Percentiles rank a stretch among this genome's conserved stretches.
phyloP scores from a whole-genome alignment of 2,888 invertebrate species.

The Malacosoma neustria region DNA sequence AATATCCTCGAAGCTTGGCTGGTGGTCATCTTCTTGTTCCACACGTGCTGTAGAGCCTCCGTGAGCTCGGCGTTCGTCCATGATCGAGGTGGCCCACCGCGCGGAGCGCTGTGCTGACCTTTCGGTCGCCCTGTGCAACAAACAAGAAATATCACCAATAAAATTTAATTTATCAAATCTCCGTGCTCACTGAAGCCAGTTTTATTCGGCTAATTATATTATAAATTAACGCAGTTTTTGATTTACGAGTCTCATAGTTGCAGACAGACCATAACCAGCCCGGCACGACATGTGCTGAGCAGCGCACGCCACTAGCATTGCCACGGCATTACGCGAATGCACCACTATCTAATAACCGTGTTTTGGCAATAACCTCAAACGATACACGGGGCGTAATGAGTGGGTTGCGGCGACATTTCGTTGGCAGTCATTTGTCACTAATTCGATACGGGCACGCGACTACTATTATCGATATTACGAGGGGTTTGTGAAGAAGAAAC shows the following conservation, averaged over 20 bases:
- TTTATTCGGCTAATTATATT: constrained; percentile 50
- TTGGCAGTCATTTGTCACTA: constrained; percentile 60
- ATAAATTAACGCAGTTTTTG: constrained; percentile 39
- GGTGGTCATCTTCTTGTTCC: constrained; percentile 96
- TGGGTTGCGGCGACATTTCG: constrained; percentile 60
- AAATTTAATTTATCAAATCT: constrained; percentile 14
- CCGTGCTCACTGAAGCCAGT: constrained; percentile 33
- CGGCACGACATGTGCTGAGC: constrained; percentile 63
- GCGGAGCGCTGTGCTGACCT: constrained; percentile 92
- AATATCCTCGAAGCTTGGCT: constrained; percentile 93
- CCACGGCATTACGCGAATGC: constrained; percentile 51
- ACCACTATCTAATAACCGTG: constrained; percentile 67
- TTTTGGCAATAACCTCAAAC: constrained; percentile 48
- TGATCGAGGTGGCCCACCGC: constrained; percentile 92
- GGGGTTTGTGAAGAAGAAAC: constrained; percentile 61
- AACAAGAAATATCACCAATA: constrained; percentile 14
- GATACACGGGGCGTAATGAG: constrained; percentile 54
- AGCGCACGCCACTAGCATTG: constrained; percentile 23
- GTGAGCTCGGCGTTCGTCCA: constrained; percentile 95
- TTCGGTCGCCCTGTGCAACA: constrained; percentile 82
- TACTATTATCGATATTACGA: too few species aligned
- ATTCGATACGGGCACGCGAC: constrained; percentile 65
- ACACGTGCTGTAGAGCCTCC: constrained; percentile 93
- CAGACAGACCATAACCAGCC: constrained; percentile 23
- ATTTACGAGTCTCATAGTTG: constrained; percentile 49